Percentiles rank a stretch among this genome's conserved stretches.
phyloP scores from a whole-genome alignment of 2,797 vertebrate species.

The Liasis olivaceus region DNA sequence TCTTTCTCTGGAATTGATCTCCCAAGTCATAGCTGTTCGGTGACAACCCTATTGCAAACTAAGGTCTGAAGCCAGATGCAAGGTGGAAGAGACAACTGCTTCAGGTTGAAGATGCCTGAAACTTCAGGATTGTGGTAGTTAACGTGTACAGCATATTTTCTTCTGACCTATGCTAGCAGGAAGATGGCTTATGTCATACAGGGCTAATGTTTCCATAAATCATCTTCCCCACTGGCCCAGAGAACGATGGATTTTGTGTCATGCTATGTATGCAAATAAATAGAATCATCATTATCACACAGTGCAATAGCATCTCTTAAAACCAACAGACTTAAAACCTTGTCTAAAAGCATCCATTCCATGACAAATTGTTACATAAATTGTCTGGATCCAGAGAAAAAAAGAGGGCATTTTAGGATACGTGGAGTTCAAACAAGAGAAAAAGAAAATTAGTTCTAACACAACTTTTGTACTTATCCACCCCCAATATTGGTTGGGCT shows the following conservation, averaged over 20 bases:
- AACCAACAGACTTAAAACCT: too few relatives aligned
- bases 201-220: neutral
- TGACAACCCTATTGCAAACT: neutral
- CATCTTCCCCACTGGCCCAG: neutral
- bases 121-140: neutral
- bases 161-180: neutral
- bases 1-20: neutral
- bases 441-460: neutral
- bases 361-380: neutral
- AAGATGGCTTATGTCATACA: neutral
- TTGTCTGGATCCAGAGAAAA: neutral
- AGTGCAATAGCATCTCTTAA: neutral
- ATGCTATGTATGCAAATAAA: neutral
- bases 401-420: neutral
- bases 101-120: neutral
- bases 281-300: neutral
- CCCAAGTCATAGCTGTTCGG: neutral
- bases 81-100: neutral
- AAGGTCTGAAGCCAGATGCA: neutral
- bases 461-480: too few relatives aligned
- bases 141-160: neutral
- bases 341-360: neutral
- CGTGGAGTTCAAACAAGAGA: neutral
- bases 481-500: neutral
- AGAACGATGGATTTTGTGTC: neutral